Evolutionary conservation across 2,113 vertebrate species (phyloP), one percentile per base, ranked within the genome.

Genomic region (Microtus pennsylvanicus): DNA sequence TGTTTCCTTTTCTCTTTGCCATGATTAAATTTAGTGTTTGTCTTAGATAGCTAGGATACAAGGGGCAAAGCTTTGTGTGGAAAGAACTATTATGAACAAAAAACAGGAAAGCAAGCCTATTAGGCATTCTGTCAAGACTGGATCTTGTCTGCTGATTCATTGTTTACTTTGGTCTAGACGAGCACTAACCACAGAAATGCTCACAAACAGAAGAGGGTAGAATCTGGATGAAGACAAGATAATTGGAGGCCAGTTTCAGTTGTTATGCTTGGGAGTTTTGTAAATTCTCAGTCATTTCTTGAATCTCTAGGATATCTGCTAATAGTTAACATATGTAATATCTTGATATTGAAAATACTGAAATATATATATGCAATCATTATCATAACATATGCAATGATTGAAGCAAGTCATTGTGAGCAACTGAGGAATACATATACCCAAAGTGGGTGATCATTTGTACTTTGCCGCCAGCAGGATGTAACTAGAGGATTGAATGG

Each of bases 21-120:
- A 88, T 90, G 77, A 94, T 88, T 94, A 77, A 82, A 81, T 92
- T 90, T 30, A 85, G 8, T 75, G 72, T 90, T 91, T 95, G 52
- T 82, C 76, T 50, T 72, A 50, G 70, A 78, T 24, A 93, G 16
- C 90, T 93, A 93, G 94, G 52, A 77, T 61, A 52, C 14, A 74
- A 0, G 35, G 67, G 92, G 13, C 16, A 89, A 92, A 93, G 89
- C 86, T 93, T 28, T 90, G 11, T 85, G 16, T 74, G 47, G 69
- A 76, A 90, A 96, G 74, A 92, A 52, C 58, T 85, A 76, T 11
- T 89, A 17, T 74, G 47, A 96, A 82, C 50, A 78, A 70, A 52
- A 90, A 90, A 92, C 58, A 76, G 30, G 28, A 93, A 16, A 38
- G 22, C 8, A 93, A 8, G 9, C 7, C 38, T 77, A 10, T 78